These are phyloP conservation scores for Anoura caudifer DNA, from an alignment of 2,113 vertebrate species.

Conservation along the genomic window DNA sequence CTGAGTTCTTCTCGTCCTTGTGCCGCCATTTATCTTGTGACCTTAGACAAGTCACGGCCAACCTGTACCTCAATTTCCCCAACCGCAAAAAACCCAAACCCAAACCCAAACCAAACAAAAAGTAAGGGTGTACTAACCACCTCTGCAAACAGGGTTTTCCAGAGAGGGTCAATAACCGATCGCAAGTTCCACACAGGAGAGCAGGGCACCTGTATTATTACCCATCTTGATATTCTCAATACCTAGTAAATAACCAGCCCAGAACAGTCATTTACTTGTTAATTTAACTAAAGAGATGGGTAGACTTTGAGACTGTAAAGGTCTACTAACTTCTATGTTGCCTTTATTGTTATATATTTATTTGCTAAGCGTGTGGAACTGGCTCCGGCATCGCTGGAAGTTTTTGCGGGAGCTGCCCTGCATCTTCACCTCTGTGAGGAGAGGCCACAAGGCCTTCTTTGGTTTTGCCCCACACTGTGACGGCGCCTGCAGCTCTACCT, in stretches of 20 bases:
- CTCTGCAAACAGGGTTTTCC: background rate
- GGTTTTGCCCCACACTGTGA: constrained; percentile 42
- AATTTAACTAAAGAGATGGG: constrained; percentile 27
- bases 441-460: background rate
- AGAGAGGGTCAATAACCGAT: background rate
- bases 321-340: background rate
- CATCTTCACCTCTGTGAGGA: background rate
- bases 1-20: background rate
- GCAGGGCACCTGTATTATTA: background rate
- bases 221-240: background rate
- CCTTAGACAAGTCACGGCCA: background rate
- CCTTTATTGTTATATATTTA: background rate
- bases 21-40: background rate
- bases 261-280: background rate
- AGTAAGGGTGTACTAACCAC: background rate
- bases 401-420: background rate
- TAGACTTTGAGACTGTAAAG: background rate
- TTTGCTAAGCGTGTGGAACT: background rate
- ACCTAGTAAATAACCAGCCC: background rate
- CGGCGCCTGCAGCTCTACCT: background rate
- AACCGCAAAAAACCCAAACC: background rate
- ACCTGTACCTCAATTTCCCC: background rate
- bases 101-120: background rate
- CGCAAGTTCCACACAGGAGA: background rate
- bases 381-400: background rate